Base-by-base conservation (phyloP, 1,140 invertebrate genomes). In the Eciton burchellii region DNA sequence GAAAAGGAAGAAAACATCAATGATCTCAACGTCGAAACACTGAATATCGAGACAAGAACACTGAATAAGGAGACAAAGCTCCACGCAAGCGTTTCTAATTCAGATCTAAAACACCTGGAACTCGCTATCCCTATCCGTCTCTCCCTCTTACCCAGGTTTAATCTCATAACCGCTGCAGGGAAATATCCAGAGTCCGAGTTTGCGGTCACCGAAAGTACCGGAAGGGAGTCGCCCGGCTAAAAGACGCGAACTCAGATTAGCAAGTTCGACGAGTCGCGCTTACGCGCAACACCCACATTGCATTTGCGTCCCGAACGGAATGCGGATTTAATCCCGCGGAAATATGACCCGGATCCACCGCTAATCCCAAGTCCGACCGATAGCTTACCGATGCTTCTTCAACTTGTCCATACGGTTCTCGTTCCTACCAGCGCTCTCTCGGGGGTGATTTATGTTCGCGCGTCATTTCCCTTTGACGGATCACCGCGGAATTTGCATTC, bases 381-480 rank as follows among this genome's bases (percentile, higher is more conserved):
- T 66, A 54, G 16, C 52, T 62, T 35, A 6, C 35, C 35, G 29
- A 73, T 14, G 43, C 56, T 63, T 77, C 49, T 26, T 59, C 35
- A 52, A 54, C 12, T 12, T 47, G 19, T 45, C 63, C 41, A 19
- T 54, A 12, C 59, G 24, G 6, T 35, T 3, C 52, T 52, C 26
- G 26, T 29, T 68, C 47, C 12, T 21, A 12, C 21, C 6, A 14
- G 12, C 35, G 2, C 35, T 45, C 35, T 77, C 56, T 29, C 16
- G 66, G 56, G 56, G 11, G 16, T 68, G 63, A 68, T 79, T 79
- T 79, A 79, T 79, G 54, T 14, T 35, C 62, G 21, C 19, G 16
- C 63, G 49, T 79, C 74, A 68, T 52, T 49, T 68, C 35, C 41
- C 74, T 43, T 26, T 79, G 74, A 79, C 74, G 41, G 49, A 79